phyloP scores from a whole-genome alignment of 2,797 vertebrate genomes.

The Florisuga fusca region DNA sequence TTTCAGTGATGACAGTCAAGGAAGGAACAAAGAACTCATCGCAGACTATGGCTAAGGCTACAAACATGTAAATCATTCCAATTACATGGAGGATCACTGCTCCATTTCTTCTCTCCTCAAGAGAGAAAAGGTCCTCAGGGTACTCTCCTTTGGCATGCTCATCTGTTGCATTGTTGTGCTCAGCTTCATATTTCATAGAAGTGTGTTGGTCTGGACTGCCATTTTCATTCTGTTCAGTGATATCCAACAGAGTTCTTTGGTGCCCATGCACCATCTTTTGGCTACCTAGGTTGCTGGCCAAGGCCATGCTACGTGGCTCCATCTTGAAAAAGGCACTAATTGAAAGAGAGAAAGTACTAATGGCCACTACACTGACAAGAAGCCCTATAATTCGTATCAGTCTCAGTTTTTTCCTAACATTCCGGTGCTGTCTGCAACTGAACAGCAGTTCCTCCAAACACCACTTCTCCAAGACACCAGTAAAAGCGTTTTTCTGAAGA shows the following conservation, averaged over 20 bases:
- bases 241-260: constrained; percentile 93
- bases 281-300: constrained; percentile 68
- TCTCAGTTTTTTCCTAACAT: constrained; percentile 89
- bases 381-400: constrained; percentile 88
- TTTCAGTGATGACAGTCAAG: constrained; percentile 97
- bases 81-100: constrained; percentile 93
- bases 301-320: constrained; percentile 75
- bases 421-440: constrained; percentile 75
- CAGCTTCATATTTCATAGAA: constrained; percentile 79
- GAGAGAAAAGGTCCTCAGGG: constrained; percentile 89
- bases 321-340: constrained; percentile 91
- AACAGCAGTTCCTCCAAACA: constrained; percentile 55
- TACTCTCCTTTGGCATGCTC: constrained; percentile 87
- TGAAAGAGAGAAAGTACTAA: constrained; percentile 89
- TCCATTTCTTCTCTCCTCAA: constrained; percentile 86
- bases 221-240: constrained; percentile 80
- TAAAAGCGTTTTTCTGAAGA: constrained; percentile 64
- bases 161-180: constrained; percentile 57
- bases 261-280: constrained; percentile 70
- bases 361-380: constrained; percentile 87
- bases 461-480: constrained; percentile 69
- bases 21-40: constrained; percentile 99
- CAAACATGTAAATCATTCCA: constrained; percentile 99
- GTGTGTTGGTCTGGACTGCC: constrained; percentile 76
- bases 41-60: constrained; percentile 97